These are phyloP conservation scores for Digitonthophagus gazella DNA, from an alignment of 2,888 invertebrate species.

Conservation along the genomic window DNA sequence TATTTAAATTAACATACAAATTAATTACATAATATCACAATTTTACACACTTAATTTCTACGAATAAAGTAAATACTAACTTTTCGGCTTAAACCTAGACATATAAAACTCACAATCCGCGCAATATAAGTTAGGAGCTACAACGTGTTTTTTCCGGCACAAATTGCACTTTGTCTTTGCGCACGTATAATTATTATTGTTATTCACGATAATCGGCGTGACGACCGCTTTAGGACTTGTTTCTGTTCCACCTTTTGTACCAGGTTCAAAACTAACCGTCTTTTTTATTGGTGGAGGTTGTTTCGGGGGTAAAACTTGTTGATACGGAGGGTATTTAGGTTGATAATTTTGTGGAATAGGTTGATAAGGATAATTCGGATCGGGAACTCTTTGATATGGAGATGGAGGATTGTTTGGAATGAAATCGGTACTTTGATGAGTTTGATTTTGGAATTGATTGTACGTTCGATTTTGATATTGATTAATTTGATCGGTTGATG, in stretches of 20 bases:
- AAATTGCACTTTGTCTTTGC: conserved; percentile 65
- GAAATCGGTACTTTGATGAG: conserved; percentile 19
- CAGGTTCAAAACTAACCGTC: conserved; percentile 70
- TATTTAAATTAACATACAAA: conserved; percentile 16
- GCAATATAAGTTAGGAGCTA: conserved; percentile 78
- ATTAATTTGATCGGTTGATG: conserved; percentile 34
- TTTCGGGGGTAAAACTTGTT: conserved; percentile 62
- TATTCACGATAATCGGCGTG: conserved; percentile 49
- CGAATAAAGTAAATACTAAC: conserved; percentile 16
- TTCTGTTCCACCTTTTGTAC: conserved; percentile 62
- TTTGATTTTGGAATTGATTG: conserved; percentile 21
- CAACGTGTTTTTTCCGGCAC: conserved; percentile 81
- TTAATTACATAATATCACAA: conserved; percentile 32
- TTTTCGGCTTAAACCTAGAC: conserved; percentile 72
- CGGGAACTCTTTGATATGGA: conserved; percentile 39
- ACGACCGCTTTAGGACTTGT: conserved; percentile 44
- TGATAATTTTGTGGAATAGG: conserved; percentile 47
- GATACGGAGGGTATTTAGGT: conserved; percentile 57
- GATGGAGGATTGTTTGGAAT: conserved; percentile 34
- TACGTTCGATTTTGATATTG: conserved; percentile 17
- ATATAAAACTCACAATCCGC: conserved; percentile 91
- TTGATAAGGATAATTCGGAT: conserved; percentile 44
- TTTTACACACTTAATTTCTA: conserved; percentile 22
- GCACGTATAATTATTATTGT: conserved; percentile 23
- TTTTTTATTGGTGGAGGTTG: conserved; percentile 58